A percentile compares a stretch with the other conserved stretches of the same genome.
phyloP scores from a whole-genome alignment of 2,888 invertebrate genomes.

The Pharmacophagus antenor region DNA sequence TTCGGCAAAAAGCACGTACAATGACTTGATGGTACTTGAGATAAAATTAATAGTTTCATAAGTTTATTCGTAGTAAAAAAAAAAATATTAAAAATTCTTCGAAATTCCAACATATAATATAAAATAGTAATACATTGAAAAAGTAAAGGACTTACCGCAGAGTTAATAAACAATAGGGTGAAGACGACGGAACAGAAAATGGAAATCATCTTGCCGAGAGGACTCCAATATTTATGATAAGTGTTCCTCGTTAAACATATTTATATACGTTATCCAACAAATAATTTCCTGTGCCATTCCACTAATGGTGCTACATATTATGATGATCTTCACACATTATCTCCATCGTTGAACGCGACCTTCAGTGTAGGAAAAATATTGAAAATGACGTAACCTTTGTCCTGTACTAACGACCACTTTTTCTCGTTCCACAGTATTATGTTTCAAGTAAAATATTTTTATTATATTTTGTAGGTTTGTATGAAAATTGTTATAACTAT shows the following conservation, averaged over 20 bases:
- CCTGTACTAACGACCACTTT: constrained; percentile 1
- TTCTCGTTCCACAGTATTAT: background rate
- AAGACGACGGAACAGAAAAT: constrained; percentile 3
- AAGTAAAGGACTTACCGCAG: constrained; percentile 12
- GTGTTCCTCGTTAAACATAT: constrained; percentile 16
- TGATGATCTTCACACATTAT: constrained; percentile 26
- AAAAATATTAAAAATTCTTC: too few relatives aligned
- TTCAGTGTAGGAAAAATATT: constrained; percentile 24
- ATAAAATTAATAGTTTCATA: too few relatives aligned
- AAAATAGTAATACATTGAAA: background rate
- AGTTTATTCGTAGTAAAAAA: too few relatives aligned
- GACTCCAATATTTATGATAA: constrained; percentile 1
- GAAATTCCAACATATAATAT: too few relatives aligned
- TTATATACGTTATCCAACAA: constrained; percentile 14
- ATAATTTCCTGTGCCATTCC: constrained; percentile 21
- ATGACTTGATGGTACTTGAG: too few relatives aligned
- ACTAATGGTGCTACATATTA: constrained; percentile 18
- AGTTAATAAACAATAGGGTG: constrained; percentile 3
- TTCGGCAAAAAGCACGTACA: too few relatives aligned
- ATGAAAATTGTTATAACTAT: background rate
- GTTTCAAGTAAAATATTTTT: background rate
- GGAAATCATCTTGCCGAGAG: constrained; percentile 4
- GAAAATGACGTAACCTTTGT: constrained; percentile 13
- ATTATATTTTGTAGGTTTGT: background rate
- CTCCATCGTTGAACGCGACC: constrained; percentile 25